Evolutionary conservation across 1,140 invertebrate genomes (phyloP).

Genomic region (Sitobion miscanthi): DNA sequence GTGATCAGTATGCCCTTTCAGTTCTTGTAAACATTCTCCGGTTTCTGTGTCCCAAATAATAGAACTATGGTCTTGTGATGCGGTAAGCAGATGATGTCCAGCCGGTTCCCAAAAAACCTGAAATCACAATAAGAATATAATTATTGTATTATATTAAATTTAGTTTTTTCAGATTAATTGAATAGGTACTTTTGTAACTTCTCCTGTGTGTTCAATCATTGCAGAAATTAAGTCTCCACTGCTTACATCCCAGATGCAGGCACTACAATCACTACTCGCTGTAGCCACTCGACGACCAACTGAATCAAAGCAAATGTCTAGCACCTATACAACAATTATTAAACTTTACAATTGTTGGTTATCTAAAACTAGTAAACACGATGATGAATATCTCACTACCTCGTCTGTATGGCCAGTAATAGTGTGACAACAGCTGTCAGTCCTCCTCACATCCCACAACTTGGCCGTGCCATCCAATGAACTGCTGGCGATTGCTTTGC

Average conservation of each 20-base stretch:
- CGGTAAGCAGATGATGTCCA: conserved; percentile 74
- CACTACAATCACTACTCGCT: conserved; percentile 75
- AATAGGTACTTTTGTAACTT: conserved; percentile 73
- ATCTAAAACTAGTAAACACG: neutral
- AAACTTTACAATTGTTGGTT: neutral
- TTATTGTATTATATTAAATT: neutral
- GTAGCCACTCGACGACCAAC: conserved; percentile 74
- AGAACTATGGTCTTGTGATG: conserved; percentile 76
- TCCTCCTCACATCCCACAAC: conserved; percentile 74
- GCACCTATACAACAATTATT: conserved; percentile 63
- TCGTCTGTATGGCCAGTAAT: conserved; percentile 75
- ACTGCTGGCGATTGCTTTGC: conserved; percentile 73
- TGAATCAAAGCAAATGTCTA: conserved; percentile 78
- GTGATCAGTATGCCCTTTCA: conserved; percentile 77
- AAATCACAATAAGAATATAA: conserved; percentile 49
- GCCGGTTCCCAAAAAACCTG: conserved; percentile 81
- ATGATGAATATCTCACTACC: conserved; percentile 62
- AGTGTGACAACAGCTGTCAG: conserved; percentile 67
- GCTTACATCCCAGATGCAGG: conserved; percentile 71
- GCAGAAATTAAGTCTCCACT: conserved; percentile 69
- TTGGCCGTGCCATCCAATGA: conserved; percentile 78
- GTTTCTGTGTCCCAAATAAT: conserved; percentile 76
- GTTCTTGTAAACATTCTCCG: conserved; percentile 73
- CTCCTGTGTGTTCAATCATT: conserved; percentile 75
- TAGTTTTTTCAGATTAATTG: neutral